Evolutionary conservation across 2,113 vertebrate genomes (phyloP).

Genomic region (Oncorhynchus nerka): DNA sequence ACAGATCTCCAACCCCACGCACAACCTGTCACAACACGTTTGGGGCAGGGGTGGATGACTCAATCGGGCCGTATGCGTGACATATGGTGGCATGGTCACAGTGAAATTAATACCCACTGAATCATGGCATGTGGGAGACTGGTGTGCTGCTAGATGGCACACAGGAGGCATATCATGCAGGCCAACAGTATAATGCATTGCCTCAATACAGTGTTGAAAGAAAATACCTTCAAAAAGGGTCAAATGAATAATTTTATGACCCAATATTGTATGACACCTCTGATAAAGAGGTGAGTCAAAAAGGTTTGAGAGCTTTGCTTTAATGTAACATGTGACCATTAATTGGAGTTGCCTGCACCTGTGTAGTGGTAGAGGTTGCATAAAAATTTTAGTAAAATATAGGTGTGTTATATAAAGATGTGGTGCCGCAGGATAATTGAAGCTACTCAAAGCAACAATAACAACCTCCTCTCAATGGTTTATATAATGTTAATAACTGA

Average conservation of each 20-base stretch:
- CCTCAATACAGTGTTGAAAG: constrained; percentile 22
- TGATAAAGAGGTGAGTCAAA: not conserved
- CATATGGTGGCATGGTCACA: constrained; percentile 58
- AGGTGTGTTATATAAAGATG: not conserved
- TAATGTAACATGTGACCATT: no score
- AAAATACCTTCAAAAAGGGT: not conserved
- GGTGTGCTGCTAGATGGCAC: constrained; percentile 25
- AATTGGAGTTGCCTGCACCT: no score
- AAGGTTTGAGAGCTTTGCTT: no score
- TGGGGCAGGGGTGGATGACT: constrained; percentile 47
- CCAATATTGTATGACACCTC: not conserved
- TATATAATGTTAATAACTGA: constrained; percentile 10
- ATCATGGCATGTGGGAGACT: constrained; percentile 39
- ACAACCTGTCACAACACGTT: constrained; percentile 65
- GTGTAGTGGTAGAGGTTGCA: no score
- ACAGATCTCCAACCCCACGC: constrained; percentile 47
- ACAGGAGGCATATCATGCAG: constrained; percentile 39
- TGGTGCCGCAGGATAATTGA: constrained; percentile 14
- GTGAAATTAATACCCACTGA: constrained; percentile 45
- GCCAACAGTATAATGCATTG: constrained; percentile 7
- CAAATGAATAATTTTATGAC: not conserved
- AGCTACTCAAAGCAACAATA: not conserved
- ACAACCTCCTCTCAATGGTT: constrained; percentile 20
- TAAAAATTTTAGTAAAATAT: not conserved
- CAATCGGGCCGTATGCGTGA: constrained; percentile 48